Percentiles rank a stretch among this genome's conserved stretches.
These are phyloP conservation scores for Chiridota heheva DNA, from an alignment of 35 echinoderm and acorn worm species.

Conservation along the genomic window DNA sequence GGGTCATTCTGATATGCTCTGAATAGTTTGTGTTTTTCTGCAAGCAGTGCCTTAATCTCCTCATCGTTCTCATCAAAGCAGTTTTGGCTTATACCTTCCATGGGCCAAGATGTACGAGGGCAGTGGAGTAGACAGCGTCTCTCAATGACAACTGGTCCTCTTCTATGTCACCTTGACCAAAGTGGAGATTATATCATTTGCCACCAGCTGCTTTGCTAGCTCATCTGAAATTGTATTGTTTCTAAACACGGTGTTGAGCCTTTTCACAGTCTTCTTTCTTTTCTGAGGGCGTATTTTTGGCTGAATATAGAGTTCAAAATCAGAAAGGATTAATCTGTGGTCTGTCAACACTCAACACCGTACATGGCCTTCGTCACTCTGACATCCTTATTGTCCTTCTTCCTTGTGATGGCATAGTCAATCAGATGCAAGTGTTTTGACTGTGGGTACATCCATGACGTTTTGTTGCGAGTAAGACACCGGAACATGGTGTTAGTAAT, in stretches of 20 bases:
- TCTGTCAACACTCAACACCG: slow-evolving; percentile 32
- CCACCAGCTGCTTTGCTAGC: neutral
- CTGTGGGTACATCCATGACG: slow-evolving; percentile 48
- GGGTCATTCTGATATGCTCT: neutral
- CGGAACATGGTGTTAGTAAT: slow-evolving; percentile 58
- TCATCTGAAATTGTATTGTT: neutral
- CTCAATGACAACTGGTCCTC: neutral
- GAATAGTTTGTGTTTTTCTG: neutral
- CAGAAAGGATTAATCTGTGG: slow-evolving; percentile 39
- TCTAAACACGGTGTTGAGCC: slow-evolving; percentile 16
- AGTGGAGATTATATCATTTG: neutral
- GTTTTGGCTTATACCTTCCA: neutral
- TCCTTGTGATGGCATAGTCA: slow-evolving; percentile 47
- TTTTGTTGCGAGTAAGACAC: slow-evolving; percentile 13
- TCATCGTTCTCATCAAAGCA: slow-evolving; percentile 37
- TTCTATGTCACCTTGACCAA: neutral
- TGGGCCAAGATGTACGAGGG: slow-evolving; percentile 25
- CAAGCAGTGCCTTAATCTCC: neutral
- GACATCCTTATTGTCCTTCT: slow-evolving; percentile 38
- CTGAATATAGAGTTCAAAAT: slow-evolving; percentile 10
- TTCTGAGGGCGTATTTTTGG: slow-evolving; percentile 7
- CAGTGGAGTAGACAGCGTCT: slow-evolving; percentile 12
- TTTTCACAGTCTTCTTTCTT: neutral
- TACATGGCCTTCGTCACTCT: slow-evolving; percentile 40
- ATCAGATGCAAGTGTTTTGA: slow-evolving; percentile 57